Conservation (phyloP, 1,140 invertebrate genomes). For the Antheraea mylitta region DNA sequence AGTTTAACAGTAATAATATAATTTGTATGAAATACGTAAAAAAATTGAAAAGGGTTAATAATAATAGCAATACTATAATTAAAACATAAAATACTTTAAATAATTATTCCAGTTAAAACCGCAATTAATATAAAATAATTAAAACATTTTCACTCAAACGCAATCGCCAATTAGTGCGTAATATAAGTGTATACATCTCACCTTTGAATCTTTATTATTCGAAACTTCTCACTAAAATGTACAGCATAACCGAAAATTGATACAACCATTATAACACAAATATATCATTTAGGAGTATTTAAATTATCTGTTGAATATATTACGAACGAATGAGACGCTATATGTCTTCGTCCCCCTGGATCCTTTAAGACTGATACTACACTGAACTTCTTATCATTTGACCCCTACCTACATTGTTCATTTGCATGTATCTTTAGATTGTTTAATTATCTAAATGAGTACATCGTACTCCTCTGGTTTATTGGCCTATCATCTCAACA, state of each 20-base stretch:
- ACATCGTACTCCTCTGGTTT: too few species aligned
- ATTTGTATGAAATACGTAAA: too few species aligned
- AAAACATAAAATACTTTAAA: too few species aligned
- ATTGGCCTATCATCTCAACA: too few species aligned
- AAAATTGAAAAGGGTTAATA: too few species aligned
- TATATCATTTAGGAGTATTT: neutral
- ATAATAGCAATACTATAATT: too few species aligned
- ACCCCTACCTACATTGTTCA: neutral
- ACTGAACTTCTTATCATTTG: neutral
- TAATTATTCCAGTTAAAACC: too few species aligned
- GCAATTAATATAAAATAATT: too few species aligned
- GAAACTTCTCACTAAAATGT: slow-evolving; percentile 34
- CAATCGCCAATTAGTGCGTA: too few species aligned
- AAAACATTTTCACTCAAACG: too few species aligned
- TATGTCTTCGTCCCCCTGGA: neutral
- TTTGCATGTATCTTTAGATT: neutral
- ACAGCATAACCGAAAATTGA: slow-evolving; percentile 47
- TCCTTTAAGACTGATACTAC: neutral
- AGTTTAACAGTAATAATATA: too few species aligned
- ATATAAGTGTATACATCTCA: slow-evolving; percentile 22
- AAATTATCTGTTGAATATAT: neutral
- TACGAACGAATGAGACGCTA: neutral
- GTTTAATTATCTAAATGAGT: too few species aligned
- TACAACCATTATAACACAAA: slow-evolving; percentile 34
- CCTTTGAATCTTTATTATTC: slow-evolving; percentile 56